A percentile compares a stretch with the other conserved stretches of the same genome.
phyloP scores from a whole-genome alignment of 2,888 invertebrate species.

The Drosophila vallismaia region DNA sequence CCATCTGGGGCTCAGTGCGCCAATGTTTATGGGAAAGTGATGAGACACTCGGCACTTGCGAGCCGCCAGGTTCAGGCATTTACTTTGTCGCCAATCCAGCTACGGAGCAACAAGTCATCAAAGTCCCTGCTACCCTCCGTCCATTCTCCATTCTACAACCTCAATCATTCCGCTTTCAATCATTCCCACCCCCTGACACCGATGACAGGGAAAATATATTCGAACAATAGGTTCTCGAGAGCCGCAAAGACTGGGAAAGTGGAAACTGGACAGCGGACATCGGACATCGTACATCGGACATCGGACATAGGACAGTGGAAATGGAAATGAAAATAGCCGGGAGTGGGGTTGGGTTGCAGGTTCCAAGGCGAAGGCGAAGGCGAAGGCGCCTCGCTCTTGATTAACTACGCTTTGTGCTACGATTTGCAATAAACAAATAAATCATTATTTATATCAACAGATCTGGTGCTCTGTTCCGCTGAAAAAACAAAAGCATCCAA shows the following conservation, averaged over 20 bases:
- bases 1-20: slow-evolving; percentile 16
- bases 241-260: slow-evolving; percentile 39
- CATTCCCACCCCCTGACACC: slow-evolving; percentile 4
- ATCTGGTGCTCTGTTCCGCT: slow-evolving; percentile 15
- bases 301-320: slow-evolving; percentile 18
- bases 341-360: slow-evolving; percentile 4
- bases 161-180: slow-evolving; percentile 22
- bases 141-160: not conserved
- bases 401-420: slow-evolving; percentile 70
- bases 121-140: slow-evolving; percentile 17
- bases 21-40: slow-evolving; percentile 77
- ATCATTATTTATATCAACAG: slow-evolving; percentile 71
- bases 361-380: slow-evolving; percentile 39
- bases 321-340: slow-evolving; percentile 27
- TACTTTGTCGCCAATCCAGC: slow-evolving; percentile 33
- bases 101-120: slow-evolving; percentile 71
- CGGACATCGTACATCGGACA: too few relatives aligned
- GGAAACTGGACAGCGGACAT: not conserved
- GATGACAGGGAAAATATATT: slow-evolving; percentile 2
- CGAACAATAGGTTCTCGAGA: slow-evolving; percentile 31
- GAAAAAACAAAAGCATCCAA: slow-evolving; percentile 62
- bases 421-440: slow-evolving; percentile 77
- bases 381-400: slow-evolving; percentile 56
- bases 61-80: slow-evolving; percentile 45
- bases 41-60: slow-evolving; percentile 63